Evolutionary conservation across 2,888 invertebrate genomes (phyloP), one percentile per base, ranked within the genome.

Genomic region (Drosophila nr. perissopoda): DNA sequence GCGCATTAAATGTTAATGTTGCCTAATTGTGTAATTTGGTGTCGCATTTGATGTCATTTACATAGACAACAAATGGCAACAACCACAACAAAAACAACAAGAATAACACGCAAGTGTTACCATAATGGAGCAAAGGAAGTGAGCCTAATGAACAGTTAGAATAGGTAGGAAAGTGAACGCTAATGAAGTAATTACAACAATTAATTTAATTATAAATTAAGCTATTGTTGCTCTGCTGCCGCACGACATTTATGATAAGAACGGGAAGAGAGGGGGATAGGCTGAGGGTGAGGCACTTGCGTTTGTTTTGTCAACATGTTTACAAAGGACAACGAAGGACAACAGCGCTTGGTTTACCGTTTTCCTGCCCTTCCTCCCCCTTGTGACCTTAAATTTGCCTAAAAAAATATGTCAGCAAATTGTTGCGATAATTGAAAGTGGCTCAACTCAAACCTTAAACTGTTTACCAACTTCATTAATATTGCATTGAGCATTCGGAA

Each of bases 131-230:
- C 25, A 38, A 27, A 56, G 40, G 51, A 56, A 62, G 34, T 62
- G 72, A 27, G 69, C 69, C 78, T 90, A 86, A 86, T 82, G 85
- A 82, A 89, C 75, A 64, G 76, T 51, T 54, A 66, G 72, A 72
- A 54, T 53, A 40, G 51, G 66, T 40, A 38, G 45, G 56, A 64
- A 68, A 75, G 81, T 57, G 66, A 75, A 76, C 77, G 83, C 85
- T 91, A 92, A 91, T 92, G 90, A 91, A 92, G 89, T 91, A 91
- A 92, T 91, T 92, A 90, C 84, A 82, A 83, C 91, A 91, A 91
- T 89, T 91, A 91, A 90, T 91, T 92, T 89, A 92, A 92, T 92
- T 91, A 91, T 91, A 82, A 91, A 92, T 91, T 90, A 90, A 83
- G 78, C 82, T 73, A 75, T 90, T 86, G 89, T 88, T 73, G 69